Evolutionary conservation across 2,113 vertebrate species (phyloP).

Genomic region (Nothoprocta perdicaria): DNA sequence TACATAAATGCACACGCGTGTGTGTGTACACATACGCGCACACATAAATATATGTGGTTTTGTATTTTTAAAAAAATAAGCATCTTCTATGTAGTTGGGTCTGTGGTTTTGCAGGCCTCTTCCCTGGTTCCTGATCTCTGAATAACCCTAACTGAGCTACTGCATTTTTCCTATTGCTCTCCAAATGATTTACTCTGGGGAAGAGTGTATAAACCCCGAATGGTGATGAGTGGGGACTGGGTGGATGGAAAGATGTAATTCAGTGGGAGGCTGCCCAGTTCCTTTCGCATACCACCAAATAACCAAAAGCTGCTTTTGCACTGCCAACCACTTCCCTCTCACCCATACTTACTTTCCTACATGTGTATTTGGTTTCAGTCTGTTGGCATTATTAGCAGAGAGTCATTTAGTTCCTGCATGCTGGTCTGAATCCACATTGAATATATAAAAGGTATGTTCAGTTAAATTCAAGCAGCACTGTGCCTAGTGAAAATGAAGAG

Average conservation of each 20-base stretch:
- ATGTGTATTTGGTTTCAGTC: slow-evolving; percentile 48
- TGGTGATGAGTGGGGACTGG: background rate
- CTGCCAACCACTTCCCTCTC: slow-evolving; percentile 30
- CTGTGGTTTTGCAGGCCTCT: background rate
- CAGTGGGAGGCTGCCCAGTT: slow-evolving; percentile 15
- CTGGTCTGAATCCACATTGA: slow-evolving; percentile 28
- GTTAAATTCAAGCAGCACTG: slow-evolving; percentile 40
- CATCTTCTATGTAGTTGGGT: background rate
- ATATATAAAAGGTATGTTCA: slow-evolving; percentile 26
- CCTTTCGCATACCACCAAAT: slow-evolving; percentile 36
- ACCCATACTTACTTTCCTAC: slow-evolving; percentile 24
- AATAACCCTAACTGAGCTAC: background rate
- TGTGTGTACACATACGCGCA: no score
- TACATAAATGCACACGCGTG: no score
- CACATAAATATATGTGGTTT: no score
- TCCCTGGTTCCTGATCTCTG: background rate
- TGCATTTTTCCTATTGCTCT: slow-evolving; percentile 20
- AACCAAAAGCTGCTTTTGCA: background rate
- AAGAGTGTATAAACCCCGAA: background rate
- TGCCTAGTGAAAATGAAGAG: slow-evolving; percentile 59
- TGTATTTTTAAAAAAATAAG: no score
- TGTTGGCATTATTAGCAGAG: slow-evolving; percentile 50
- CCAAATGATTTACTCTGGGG: background rate
- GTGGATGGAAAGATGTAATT: slow-evolving; percentile 19
- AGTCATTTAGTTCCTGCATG: slow-evolving; percentile 6